Base-by-base conservation (phyloP, 2,113 vertebrate genomes). In the Opisthocomus hoazin region DNA sequence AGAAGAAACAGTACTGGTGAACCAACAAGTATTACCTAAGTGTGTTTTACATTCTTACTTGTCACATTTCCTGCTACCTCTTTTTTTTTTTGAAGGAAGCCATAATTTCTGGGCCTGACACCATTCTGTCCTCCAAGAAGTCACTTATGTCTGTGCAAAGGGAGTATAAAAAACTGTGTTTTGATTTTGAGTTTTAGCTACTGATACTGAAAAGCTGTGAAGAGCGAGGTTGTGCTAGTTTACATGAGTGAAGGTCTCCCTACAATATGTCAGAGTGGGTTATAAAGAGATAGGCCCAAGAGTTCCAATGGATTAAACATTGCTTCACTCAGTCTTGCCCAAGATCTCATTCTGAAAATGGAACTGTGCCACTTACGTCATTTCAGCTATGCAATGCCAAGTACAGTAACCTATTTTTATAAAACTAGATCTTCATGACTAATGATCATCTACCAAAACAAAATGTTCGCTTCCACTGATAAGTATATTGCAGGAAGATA, bases 271-370 rank as follows among this genome's bases (percentile, higher is more conserved):
- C 32, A n/a, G 37, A 89, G 34, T 34, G 39, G 12, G 13, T 50
- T 48, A 45, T 27, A 82, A 34, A 84, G 56, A 70, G 43, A 51
- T 9, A 75, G 37, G 30, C 32, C 11, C 50, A 45, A 76, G 43
- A 10, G 60, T 86, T 82, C 68, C 34, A 66, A 10, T 48, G 64
- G 46, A 75, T 57, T 78, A 75, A 66, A 26, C 27, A 32, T 96
- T 96, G 71, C 79, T 81, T 89, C 86, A 68, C 29, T 37, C 53
- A 17, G 69, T 8, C 36, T 90, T 90, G 70, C 96, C 37, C 83
- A 95, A 92, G 81, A 3, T 63, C 51, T 80, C 51, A 8, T 58
- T 88, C 66, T 60, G 68, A 51, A 63, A 77, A 66, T 9, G 23
- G 66, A 83, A 51, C 48, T 3, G 56, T 87, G 84, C 27, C 69